These are phyloP conservation scores for Syndactyla subalaris DNA, from an alignment of 2,797 vertebrate species.

Conservation along the genomic window DNA sequence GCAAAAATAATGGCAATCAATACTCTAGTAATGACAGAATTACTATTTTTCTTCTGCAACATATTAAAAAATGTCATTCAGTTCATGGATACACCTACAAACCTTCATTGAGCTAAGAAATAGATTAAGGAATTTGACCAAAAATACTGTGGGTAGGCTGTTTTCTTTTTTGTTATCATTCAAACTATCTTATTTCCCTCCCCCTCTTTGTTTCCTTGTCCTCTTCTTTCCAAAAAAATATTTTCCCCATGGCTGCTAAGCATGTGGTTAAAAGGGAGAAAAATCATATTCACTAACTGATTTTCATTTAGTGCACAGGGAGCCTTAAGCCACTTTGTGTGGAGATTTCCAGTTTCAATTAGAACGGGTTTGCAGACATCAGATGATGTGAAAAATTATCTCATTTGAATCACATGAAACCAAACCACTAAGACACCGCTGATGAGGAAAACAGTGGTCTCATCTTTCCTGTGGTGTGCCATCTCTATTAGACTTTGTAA, in stretches of 20 bases:
- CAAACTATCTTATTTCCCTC: not conserved
- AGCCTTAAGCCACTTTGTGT: constrained; percentile 27
- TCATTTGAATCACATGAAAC: constrained; percentile 67
- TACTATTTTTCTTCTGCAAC: not conserved
- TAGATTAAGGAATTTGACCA: not conserved
- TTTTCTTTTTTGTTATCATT: not conserved
- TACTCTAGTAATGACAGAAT: not conserved
- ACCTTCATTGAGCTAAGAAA: not conserved
- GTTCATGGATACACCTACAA: not conserved
- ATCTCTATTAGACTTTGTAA: constrained; percentile 85
- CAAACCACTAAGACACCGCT: constrained; percentile 61
- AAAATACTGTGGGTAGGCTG: not conserved
- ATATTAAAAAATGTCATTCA: not conserved
- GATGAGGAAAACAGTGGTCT: constrained; percentile 70
- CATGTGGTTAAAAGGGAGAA: constrained; percentile 12
- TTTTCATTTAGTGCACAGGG: constrained; percentile 48
- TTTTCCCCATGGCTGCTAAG: not conserved
- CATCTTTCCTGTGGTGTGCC: constrained; percentile 78
- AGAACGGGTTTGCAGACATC: constrained; percentile 59
- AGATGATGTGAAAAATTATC: constrained; percentile 71
- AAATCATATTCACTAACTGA: constrained; percentile 24
- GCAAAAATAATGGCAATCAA: not conserved
- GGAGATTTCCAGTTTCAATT: constrained; percentile 67
- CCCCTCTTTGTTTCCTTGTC: not conserved
- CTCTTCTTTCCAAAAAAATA: not conserved